Percentiles rank a stretch among this genome's conserved stretches.
These are phyloP conservation scores for Salvator merianae DNA, from an alignment of 2,113 vertebrate species.

Conservation along the genomic window DNA sequence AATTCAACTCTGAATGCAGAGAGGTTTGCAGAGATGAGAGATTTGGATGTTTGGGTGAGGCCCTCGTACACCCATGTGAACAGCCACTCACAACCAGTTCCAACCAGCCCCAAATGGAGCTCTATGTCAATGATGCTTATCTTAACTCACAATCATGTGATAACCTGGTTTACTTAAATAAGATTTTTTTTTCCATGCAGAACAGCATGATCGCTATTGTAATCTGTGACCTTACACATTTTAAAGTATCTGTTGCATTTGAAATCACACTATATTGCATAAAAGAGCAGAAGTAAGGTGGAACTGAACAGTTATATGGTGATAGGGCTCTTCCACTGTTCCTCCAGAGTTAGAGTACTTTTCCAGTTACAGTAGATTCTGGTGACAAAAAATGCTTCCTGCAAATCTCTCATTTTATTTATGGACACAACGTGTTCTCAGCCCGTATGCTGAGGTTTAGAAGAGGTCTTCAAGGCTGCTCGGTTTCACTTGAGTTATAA, in stretches of 20 bases:
- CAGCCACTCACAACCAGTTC: too few species aligned
- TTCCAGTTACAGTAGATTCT: too few species aligned
- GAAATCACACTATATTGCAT: too few species aligned
- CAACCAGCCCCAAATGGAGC: too few species aligned
- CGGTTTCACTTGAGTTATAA: background rate
- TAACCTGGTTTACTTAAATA: conserved; percentile 10
- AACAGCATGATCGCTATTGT: conserved; percentile 1
- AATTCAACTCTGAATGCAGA: too few species aligned
- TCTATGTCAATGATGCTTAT: too few species aligned
- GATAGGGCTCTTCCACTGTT: too few species aligned
- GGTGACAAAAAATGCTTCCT: background rate
- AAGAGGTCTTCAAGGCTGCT: background rate
- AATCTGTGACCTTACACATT: background rate
- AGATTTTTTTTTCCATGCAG: background rate
- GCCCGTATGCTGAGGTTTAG: background rate
- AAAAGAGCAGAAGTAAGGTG: background rate
- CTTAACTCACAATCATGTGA: background rate
- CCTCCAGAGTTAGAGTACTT: too few species aligned
- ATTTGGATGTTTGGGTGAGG: too few species aligned
- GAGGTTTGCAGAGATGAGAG: too few species aligned
- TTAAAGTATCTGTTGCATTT: background rate
- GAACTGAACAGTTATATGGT: too few species aligned
- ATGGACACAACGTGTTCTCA: background rate
- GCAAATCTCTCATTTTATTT: background rate
- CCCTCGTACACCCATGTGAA: too few species aligned